Evolutionary conservation across 2,113 vertebrate genomes (phyloP).

Genomic region (Hemibagrus wyckioides): DNA sequence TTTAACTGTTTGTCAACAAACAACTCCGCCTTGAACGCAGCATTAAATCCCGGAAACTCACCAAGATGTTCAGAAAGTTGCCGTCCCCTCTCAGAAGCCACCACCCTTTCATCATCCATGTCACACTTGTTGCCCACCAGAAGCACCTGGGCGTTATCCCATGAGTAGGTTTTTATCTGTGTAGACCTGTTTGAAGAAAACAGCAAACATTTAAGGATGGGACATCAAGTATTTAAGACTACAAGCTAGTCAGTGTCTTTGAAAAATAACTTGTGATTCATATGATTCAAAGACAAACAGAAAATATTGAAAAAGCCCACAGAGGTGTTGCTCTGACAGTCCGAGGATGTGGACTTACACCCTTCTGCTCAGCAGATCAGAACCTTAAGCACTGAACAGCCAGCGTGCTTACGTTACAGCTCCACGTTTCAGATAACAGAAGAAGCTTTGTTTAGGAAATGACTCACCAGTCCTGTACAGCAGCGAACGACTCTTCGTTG

Average conservation of each 20-base stretch:
- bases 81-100: constrained; percentile 84
- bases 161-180: constrained; percentile 98
- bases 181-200: constrained; percentile 81
- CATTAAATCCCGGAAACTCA: constrained; percentile 58
- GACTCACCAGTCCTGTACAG: constrained; percentile 91
- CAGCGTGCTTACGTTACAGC: neutral
- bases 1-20: neutral
- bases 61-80: constrained; percentile 93
- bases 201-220: neutral
- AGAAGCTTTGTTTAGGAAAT: constrained; percentile 22
- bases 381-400: constrained; percentile 28
- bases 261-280: neutral
- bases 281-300: neutral
- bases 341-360: neutral
- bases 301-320: neutral
- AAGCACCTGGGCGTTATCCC: constrained; percentile 97
- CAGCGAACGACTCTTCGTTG: constrained; percentile 77
- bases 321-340: too few species aligned
- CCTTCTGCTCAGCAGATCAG: neutral
- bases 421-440: neutral
- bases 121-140: constrained; percentile 97
- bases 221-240: neutral
- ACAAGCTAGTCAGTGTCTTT: neutral
- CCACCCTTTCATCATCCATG: constrained; percentile 93
- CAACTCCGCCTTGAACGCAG: neutral